Base-by-base conservation (phyloP, 2,888 invertebrate species). In the Halictus quadricinctus region DNA sequence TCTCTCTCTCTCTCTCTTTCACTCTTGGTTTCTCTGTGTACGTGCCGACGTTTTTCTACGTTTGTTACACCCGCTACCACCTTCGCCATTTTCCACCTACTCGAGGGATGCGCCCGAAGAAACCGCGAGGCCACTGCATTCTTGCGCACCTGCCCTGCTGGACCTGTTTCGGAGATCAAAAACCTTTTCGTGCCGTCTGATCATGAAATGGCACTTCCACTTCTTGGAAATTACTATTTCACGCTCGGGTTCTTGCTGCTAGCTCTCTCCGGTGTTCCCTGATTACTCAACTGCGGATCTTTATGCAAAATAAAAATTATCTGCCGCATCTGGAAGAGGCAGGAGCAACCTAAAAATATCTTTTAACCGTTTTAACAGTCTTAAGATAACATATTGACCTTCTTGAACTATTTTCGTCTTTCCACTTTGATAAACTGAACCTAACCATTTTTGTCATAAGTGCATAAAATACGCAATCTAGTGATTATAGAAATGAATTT, bases 11-110 rank as follows among this genome's bases (percentile, higher is more conserved):
- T 54, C 54, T 46, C 46, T 50, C 50, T 50, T 18, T 50, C 18
- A 21, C 21, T n/a, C 54, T 54, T 21, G 48, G 21, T 82, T 82
- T n/a, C 54, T 10, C 54, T 54, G 21, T 54, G 58, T 73, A 75
- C 81, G 81, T 76, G 76, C 76, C 64, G 66, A 46, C 81, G 72
- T 43, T 50, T 81, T 82, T 82, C 73, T 77, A 50, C 82, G 72
- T 83, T 81, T 83, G 81, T 83, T 81, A 73, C 48, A 41, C 58
- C 48, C 73, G 29, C 54, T 54, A 54, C n/a, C 58, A 66, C 21
- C 76, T 36, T n/a, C 25, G n/a, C 25, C 6, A 43, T 43, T 41
- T 41, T 36, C 46, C 21, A 29, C n/a, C 60, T n/a, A 73, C 66
- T 66, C 66, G 48, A 54, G 36, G 64, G 36, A 60, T 29, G 64